Evolutionary conservation across 2,797 vertebrate species (phyloP).

Genomic region (Tauraco hartlaubi): DNA sequence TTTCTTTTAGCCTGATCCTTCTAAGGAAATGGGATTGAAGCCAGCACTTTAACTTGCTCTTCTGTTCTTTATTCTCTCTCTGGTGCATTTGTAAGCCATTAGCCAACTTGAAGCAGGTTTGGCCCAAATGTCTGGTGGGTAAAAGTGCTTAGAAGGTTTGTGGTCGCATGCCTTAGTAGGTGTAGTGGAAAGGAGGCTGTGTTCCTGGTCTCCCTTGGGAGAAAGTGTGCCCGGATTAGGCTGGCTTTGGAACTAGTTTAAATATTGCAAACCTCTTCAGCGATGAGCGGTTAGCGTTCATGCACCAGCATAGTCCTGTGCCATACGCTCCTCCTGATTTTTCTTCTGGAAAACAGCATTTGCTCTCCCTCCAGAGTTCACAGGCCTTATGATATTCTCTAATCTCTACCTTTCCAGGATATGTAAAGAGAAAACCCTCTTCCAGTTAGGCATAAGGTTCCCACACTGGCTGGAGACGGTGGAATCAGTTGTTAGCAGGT

Average conservation of each 20-base stretch:
- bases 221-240: neutral
- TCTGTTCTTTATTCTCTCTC: neutral
- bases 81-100: neutral
- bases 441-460: conserved; percentile 53
- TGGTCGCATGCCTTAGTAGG: accelerated
- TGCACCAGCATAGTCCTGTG: neutral
- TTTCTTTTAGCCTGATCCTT: neutral
- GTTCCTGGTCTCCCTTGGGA: neutral
- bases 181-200: neutral
- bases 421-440: conserved; percentile 42
- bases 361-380: neutral
- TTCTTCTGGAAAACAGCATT: neutral
- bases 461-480: conserved; percentile 34
- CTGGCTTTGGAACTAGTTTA: neutral
- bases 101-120: neutral
- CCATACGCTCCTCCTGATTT: neutral
- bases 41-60: neutral
- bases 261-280: neutral
- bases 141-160: neutral
- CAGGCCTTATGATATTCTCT: neutral
- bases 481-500: conserved; percentile 62
- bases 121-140: neutral
- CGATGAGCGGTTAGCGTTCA: neutral
- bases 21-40: neutral
- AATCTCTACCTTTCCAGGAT: conserved; percentile 47